These are phyloP conservation scores for Limnephilus marmoratus DNA, from an alignment of 2,888 invertebrate species.

Conservation along the genomic window DNA sequence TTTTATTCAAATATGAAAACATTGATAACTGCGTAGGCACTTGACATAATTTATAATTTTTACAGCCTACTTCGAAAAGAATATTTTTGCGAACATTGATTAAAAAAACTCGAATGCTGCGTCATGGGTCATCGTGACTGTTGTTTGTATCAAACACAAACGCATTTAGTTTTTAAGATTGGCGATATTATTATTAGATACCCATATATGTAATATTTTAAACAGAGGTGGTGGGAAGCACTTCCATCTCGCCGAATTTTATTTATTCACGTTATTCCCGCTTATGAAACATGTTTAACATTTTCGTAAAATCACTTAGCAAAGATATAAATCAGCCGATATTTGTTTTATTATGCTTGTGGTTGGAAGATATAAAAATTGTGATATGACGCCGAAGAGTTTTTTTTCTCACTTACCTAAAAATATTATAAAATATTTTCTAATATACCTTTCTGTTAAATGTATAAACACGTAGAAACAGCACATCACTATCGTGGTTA, in stretches of 20 bases:
- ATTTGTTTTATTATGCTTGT: too few species aligned
- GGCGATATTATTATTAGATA: neutral
- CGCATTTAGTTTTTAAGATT: neutral
- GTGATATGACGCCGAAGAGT: neutral
- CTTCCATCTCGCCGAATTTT: too few species aligned
- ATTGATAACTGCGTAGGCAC: neutral
- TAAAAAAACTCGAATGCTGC: neutral
- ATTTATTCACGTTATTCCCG: too few species aligned
- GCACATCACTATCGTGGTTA: neutral
- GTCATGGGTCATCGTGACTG: neutral
- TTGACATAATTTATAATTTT: neutral
- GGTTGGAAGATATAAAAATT: neutral
- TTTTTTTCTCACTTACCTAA: neutral
- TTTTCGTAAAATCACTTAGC: neutral
- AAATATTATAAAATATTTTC: neutral
- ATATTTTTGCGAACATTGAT: neutral
- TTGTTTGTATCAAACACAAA: neutral
- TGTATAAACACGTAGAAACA: neutral
- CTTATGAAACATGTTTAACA: neutral
- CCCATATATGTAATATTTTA: neutral
- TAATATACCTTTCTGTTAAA: neutral
- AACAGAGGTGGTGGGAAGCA: neutral
- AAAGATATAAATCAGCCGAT: too few species aligned
- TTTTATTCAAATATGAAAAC: neutral
- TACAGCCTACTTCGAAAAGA: neutral